Conservation (phyloP, 2,888 invertebrate genomes). For the Boloria selene region DNA sequence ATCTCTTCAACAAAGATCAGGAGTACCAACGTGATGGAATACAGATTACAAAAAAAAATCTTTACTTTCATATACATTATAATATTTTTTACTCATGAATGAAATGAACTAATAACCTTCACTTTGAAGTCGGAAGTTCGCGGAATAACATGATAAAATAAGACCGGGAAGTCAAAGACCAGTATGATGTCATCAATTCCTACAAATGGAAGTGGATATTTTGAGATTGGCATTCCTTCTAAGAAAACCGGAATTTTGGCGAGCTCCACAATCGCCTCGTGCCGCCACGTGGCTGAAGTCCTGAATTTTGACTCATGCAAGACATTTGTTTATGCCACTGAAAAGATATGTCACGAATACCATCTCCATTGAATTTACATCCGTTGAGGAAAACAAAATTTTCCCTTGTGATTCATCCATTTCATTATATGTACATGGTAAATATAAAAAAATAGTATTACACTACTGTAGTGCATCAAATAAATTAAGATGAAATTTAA, state of each 20-base stretch:
- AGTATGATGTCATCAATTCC: constrained; percentile 51
- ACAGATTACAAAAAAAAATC: neutral
- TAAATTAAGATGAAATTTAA: too few relatives aligned
- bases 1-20: too few relatives aligned
- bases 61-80: neutral
- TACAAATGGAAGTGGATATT: constrained; percentile 49
- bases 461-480: neutral
- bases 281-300: constrained; percentile 50
- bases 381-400: constrained; percentile 38
- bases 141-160: constrained; percentile 30
- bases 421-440: constrained; percentile 19
- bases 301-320: constrained; percentile 51
- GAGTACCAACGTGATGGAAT: too few relatives aligned
- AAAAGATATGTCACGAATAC: constrained; percentile 39
- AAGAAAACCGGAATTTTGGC: constrained; percentile 62
- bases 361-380: constrained; percentile 9
- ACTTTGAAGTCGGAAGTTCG: constrained; percentile 35
- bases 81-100: neutral
- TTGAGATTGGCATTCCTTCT: constrained; percentile 53
- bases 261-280: constrained; percentile 45
- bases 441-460: neutral
- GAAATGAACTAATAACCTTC: constrained; percentile 27
- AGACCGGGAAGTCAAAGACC: constrained; percentile 42
- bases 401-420: constrained; percentile 30
- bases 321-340: constrained; percentile 33